phyloP scores from a whole-genome alignment of 2,797 vertebrate genomes.

The Erpetoichthys calabaricus region DNA sequence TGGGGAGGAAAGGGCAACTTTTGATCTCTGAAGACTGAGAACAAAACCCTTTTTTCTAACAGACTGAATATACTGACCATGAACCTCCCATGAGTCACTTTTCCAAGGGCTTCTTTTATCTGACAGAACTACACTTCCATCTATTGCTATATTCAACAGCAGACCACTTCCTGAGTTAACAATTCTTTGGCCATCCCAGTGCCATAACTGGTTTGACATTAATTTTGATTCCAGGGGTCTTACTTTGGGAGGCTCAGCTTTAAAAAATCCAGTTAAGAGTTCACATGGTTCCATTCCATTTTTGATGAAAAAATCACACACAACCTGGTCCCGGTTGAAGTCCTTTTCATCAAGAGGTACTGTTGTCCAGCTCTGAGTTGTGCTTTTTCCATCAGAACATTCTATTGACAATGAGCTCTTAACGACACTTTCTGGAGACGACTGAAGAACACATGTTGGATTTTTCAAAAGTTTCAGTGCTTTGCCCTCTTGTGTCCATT shows the following conservation, averaged over 20 bases:
- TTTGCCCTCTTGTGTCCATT: neutral
- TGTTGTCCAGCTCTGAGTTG: constrained; percentile 1
- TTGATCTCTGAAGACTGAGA: constrained; percentile 1
- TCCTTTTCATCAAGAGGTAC: neutral
- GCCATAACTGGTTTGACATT: constrained; percentile 6
- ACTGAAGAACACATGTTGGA: neutral
- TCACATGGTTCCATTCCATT: constrained; percentile 8
- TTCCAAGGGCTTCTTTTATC: neutral
- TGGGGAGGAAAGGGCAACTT: neutral
- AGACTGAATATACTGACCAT: constrained; percentile 6
- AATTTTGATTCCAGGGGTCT: neutral
- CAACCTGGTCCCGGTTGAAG: constrained; percentile 1
- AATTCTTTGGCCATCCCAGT: constrained; percentile 7
- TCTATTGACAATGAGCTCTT: neutral
- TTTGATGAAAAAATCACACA: constrained; percentile 9
- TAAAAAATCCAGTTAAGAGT: constrained; percentile 4
- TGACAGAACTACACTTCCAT: constrained; percentile 4
- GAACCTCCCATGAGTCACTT: constrained; percentile 1
- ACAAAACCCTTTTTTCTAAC: neutral
- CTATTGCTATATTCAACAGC: constrained; percentile 1
- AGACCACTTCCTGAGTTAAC: constrained; percentile 3
- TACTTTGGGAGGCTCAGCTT: constrained; percentile 2
- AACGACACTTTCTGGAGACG: neutral
- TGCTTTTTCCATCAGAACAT: too few relatives aligned
- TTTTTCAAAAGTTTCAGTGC: neutral